Conservation (phyloP, 2,888 invertebrate species). For the Myathropa florea region DNA sequence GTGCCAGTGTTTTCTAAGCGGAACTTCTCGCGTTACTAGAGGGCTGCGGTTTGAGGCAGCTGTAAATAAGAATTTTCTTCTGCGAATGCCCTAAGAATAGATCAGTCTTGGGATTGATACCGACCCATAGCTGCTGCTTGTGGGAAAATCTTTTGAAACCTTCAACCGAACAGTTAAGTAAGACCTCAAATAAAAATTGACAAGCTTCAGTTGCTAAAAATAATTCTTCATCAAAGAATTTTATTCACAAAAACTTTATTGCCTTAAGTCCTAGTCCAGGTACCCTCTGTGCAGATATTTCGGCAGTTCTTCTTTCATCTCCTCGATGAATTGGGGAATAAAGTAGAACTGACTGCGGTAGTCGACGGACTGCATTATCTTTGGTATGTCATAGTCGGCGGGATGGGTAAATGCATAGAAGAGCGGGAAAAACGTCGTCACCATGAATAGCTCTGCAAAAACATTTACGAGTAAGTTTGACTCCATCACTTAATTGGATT, state of each 20-base stretch:
- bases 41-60: no score
- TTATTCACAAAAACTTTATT: background rate
- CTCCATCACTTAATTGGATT: no score
- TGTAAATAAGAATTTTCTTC: no score
- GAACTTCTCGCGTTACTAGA: no score
- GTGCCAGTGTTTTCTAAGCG: no score
- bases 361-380: conserved; percentile 22
- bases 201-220: no score
- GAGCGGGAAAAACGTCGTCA: conserved; percentile 34
- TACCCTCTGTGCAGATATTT: conserved; percentile 46
- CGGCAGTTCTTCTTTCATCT: conserved; percentile 44
- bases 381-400: conserved; percentile 8
- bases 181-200: no score
- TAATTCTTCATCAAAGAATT: background rate
- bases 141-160: no score
- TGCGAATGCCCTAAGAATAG: no score
- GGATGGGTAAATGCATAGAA: conserved; percentile 17
- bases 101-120: no score
- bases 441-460: conserved; percentile 47
- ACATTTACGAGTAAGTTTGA: background rate
- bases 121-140: no score
- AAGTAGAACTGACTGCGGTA: conserved; percentile 29
- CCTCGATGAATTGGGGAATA: conserved; percentile 27
- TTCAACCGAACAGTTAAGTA: no score
- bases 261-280: background rate